These are phyloP conservation scores for Schrankia costaestrigalis DNA, from an alignment of 2,888 invertebrate genomes.

Conservation along the genomic window DNA sequence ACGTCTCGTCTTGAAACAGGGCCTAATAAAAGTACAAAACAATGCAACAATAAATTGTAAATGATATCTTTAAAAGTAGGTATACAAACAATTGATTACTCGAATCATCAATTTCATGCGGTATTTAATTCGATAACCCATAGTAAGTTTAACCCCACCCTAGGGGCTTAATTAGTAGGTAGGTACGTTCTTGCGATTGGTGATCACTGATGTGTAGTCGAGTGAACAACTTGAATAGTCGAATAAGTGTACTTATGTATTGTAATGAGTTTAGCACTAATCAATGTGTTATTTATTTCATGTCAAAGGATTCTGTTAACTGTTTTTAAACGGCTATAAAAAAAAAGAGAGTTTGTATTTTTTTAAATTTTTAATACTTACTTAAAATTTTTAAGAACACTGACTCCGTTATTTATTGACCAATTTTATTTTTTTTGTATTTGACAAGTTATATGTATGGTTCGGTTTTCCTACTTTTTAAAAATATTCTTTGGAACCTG, in stretches of 20 bases:
- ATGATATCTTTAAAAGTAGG: background rate
- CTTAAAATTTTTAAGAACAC: too few relatives aligned
- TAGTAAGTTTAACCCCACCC: conserved; percentile 60
- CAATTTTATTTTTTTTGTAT: too few relatives aligned
- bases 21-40: too few relatives aligned
- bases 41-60: background rate
- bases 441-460: too few relatives aligned
- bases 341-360: too few relatives aligned
- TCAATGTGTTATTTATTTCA: conserved; percentile 21
- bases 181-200: conserved; percentile 63
- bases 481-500: too few relatives aligned
- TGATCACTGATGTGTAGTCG: conserved; percentile 55
- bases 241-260: too few relatives aligned
- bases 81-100: background rate
- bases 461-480: too few relatives aligned
- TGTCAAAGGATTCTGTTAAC: background rate
- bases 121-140: conserved; percentile 34
- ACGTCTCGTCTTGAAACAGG: too few relatives aligned
- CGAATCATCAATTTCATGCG: background rate
- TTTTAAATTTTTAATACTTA: too few relatives aligned
- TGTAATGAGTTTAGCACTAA: conserved; percentile 13
- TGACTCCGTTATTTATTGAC: too few relatives aligned
- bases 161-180: conserved; percentile 59
- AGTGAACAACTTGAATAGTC: conserved; percentile 42
- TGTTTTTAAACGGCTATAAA: too few relatives aligned